Conservation (phyloP, 2,113 vertebrate genomes). For the Oreochromis tanganicae region DNA sequence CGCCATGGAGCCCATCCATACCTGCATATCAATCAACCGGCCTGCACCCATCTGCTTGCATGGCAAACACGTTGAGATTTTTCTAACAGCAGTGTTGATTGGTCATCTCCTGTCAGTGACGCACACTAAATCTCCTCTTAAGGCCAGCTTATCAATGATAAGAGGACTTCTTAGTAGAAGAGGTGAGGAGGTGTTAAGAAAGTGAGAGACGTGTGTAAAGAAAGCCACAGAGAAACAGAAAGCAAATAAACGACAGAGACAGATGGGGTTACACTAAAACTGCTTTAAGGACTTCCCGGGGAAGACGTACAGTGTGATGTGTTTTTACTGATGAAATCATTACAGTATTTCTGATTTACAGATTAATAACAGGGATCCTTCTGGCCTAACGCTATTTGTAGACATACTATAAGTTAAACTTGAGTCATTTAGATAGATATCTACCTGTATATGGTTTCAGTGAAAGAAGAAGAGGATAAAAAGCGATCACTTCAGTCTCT, state of each 20-base stretch:
- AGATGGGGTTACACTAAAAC: background rate
- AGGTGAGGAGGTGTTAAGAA: background rate
- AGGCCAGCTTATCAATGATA: slow-evolving; percentile 44
- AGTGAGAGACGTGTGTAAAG: background rate
- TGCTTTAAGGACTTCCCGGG: background rate
- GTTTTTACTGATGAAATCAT: background rate
- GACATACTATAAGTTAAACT: background rate
- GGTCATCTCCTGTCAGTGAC: slow-evolving; percentile 26
- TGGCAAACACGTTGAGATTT: background rate
- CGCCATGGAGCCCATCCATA: background rate
- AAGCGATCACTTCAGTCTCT: background rate
- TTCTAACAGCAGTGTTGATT: background rate
- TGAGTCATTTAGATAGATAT: background rate
- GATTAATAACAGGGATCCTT: background rate
- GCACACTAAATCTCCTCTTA: slow-evolving; percentile 42
- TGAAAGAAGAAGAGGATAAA: background rate
- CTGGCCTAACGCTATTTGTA: background rate
- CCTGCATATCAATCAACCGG: background rate
- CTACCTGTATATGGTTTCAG: background rate
- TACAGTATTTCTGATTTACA: background rate
- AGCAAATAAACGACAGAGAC: background rate
- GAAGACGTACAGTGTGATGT: background rate
- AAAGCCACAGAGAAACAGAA: background rate
- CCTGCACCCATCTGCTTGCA: background rate
- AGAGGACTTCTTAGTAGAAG: background rate